These are phyloP conservation scores for human (Homo sapiens) DNA, from an alignment of 2,113 vertebrate species.

Conservation along the genomic window GRCh38 chr5:20627501-20628000, in stretches of 20 bases:
- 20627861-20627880: no score
- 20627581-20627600: background rate
- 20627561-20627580: background rate
- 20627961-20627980: no score
- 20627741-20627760: background rate
- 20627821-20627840: background rate
- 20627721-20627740: background rate
- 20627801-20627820: background rate
- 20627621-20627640: background rate
- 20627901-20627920: no score
- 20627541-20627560: background rate
- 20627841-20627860: no score
- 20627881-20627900: no score
- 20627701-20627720: background rate
- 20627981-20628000: no score
- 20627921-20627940: no score
- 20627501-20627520: background rate
- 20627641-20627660: background rate
- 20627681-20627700: background rate
- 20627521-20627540: background rate
- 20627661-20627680: background rate
- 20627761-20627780: background rate
- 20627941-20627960: no score
- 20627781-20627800: background rate
- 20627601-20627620: background rate